Percentiles rank a stretch among this genome's conserved stretches.
phyloP scores from a whole-genome alignment of 2,888 invertebrate species.

The Aromia moschata region DNA sequence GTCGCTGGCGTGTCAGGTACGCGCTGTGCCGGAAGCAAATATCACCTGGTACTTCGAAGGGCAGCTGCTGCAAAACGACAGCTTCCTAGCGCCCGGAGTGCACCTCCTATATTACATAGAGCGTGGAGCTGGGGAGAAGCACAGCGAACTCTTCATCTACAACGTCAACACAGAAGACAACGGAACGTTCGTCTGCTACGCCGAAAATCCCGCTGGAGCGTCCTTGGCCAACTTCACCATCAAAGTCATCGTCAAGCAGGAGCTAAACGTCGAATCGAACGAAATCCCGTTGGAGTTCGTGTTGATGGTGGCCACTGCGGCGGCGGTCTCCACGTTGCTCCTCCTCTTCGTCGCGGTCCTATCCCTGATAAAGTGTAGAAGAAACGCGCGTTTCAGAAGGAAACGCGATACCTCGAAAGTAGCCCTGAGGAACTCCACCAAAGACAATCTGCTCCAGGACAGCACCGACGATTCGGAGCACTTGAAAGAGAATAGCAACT shows the following conservation, averaged over 20 bases:
- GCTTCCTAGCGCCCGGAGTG: slow-evolving; percentile 71
- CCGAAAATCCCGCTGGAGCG: slow-evolving; percentile 85
- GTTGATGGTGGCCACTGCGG: slow-evolving; percentile 74
- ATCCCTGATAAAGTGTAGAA: slow-evolving; percentile 66
- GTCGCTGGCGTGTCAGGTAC: slow-evolving; percentile 78
- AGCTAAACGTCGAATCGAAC: slow-evolving; percentile 38
- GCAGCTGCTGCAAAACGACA: slow-evolving; percentile 79
- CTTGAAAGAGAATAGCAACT: slow-evolving; percentile 50
- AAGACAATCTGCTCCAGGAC: slow-evolving; percentile 55
- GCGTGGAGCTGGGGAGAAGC: slow-evolving; percentile 76
- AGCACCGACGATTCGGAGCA: slow-evolving; percentile 54
- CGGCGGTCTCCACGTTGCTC: slow-evolving; percentile 72
- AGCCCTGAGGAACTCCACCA: slow-evolving; percentile 61
- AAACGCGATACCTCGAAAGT: slow-evolving; percentile 66
- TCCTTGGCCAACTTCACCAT: slow-evolving; percentile 84
- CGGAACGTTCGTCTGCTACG: slow-evolving; percentile 85
- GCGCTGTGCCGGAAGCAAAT: slow-evolving; percentile 81
- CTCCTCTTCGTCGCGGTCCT: slow-evolving; percentile 74
- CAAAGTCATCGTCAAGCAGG: slow-evolving; percentile 75
- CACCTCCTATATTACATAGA: slow-evolving; percentile 76
- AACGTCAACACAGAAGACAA: slow-evolving; percentile 81
- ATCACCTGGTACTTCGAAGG: slow-evolving; percentile 86
- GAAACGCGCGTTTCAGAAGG: slow-evolving; percentile 62
- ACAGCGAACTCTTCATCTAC: slow-evolving; percentile 79
- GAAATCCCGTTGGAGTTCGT: slow-evolving; percentile 69